Evolutionary conservation across 1,140 invertebrate species (phyloP).

Genomic region (Dryas iulia): DNA sequence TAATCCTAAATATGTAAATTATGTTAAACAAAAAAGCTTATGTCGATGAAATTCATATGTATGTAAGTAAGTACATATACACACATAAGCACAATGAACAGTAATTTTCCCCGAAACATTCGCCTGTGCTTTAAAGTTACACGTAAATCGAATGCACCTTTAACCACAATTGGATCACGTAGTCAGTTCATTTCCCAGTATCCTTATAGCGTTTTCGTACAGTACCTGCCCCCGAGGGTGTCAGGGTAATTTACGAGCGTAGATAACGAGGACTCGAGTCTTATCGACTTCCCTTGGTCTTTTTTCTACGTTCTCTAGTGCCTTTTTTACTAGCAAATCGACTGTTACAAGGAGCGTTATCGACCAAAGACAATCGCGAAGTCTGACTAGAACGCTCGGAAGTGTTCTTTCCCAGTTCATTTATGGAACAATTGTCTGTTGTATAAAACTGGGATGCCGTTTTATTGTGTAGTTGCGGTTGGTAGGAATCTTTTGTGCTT

Average conservation of each 20-base stretch:
- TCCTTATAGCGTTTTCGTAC: constrained; percentile 57
- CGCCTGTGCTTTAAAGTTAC: neutral
- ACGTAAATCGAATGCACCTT: constrained; percentile 67
- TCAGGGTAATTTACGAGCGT: constrained; percentile 73
- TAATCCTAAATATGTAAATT: too few relatives aligned
- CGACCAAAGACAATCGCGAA: constrained; percentile 54
- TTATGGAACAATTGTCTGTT: constrained; percentile 34
- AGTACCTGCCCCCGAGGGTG: constrained; percentile 69
- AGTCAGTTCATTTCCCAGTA: constrained; percentile 69
- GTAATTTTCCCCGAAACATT: neutral
- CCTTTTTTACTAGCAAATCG: constrained; percentile 72
- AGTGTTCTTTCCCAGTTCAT: constrained; percentile 22
- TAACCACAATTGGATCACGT: constrained; percentile 78
- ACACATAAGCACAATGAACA: too few relatives aligned
- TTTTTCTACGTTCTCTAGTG: constrained; percentile 61
- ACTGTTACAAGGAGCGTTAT: constrained; percentile 63
- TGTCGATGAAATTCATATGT: too few relatives aligned
- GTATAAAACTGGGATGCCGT: constrained; percentile 21
- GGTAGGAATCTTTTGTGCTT: neutral
- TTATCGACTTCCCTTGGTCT: constrained; percentile 69
- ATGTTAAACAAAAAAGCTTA: too few relatives aligned
- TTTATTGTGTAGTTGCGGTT: constrained; percentile 22
- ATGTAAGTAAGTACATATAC: too few relatives aligned
- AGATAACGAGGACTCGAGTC: constrained; percentile 75
- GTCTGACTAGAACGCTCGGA: constrained; percentile 36